These are phyloP conservation scores for Glaucomys volans DNA, from an alignment of 2,113 vertebrate genomes.

Conservation along the genomic window DNA sequence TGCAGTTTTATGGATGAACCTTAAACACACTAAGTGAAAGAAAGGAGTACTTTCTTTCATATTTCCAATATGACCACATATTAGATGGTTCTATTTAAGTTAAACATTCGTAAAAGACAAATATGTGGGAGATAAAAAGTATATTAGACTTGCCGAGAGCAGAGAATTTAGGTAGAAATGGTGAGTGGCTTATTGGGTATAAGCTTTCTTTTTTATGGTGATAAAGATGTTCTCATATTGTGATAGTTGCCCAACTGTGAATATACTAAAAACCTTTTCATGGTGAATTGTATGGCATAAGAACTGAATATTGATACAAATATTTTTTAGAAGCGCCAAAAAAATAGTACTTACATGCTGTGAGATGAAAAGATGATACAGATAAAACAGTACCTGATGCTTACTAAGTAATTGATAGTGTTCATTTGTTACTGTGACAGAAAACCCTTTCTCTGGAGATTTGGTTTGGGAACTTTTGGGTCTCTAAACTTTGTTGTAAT, in stretches of 20 bases:
- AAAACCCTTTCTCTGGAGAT: slow-evolving; percentile 3
- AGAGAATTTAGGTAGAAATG: neutral
- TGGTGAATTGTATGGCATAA: neutral
- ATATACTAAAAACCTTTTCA: neutral
- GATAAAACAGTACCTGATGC: neutral
- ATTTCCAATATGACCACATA: neutral
- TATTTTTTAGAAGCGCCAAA: neutral
- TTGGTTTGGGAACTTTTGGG: neutral
- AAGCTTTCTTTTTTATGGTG: neutral
- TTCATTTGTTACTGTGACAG: neutral
- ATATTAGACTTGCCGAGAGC: neutral
- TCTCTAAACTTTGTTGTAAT: neutral
- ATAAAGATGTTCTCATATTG: neutral
- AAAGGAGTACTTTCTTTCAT: too few relatives aligned
- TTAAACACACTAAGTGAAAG: neutral
- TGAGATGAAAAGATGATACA: slow-evolving; percentile 11
- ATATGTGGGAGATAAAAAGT: neutral
- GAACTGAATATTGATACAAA: neutral
- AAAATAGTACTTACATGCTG: neutral
- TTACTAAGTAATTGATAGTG: neutral
- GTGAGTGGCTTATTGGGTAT: neutral
- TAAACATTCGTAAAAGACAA: neutral
- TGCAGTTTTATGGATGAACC: neutral
- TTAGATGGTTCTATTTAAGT: neutral
- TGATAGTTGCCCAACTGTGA: neutral